A percentile compares a stretch with the other conserved stretches of the same genome.
Evolutionary conservation across 2,797 vertebrate species (phyloP).

Genomic region (Rhinogobio ventralis): DNA sequence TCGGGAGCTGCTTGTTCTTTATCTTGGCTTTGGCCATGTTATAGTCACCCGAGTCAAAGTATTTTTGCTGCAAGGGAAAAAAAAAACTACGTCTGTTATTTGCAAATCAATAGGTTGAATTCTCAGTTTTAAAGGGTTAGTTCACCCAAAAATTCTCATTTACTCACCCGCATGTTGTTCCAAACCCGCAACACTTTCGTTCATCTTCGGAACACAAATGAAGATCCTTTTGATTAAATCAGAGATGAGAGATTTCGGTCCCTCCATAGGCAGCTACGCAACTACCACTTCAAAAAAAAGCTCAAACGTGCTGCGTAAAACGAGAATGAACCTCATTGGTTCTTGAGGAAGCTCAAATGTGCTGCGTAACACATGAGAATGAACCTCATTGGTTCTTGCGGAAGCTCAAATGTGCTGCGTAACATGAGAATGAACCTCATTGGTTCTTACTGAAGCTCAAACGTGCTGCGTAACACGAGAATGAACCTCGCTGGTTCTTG

Average conservation of each 20-base stretch:
- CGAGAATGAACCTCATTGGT: too few relatives aligned
- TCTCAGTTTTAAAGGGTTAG: not conserved
- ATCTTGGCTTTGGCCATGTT: slow-evolving; percentile 99
- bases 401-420: too few relatives aligned
- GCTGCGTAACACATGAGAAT: too few relatives aligned
- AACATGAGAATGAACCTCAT: too few relatives aligned
- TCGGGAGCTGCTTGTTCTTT: slow-evolving; percentile 95
- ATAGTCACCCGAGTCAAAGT: slow-evolving; percentile 99
- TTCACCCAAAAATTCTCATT: not conserved
- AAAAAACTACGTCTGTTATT: not conserved
- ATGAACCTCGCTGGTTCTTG: too few relatives aligned
- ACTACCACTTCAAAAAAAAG: not conserved
- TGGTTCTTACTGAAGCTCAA: too few relatives aligned
- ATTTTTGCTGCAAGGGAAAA: slow-evolving; percentile 88
- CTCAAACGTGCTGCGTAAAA: too few relatives aligned
- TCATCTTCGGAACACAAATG: not conserved
- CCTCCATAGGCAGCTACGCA: not conserved
- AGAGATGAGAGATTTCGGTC: not conserved
- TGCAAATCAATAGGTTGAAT: not conserved
- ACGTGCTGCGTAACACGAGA: too few relatives aligned
- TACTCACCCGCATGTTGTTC: not conserved
- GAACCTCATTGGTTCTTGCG: too few relatives aligned
- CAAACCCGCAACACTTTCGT: not conserved
- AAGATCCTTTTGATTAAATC: not conserved
- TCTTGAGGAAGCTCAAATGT: too few relatives aligned